phyloP scores from a whole-genome alignment of 2,888 invertebrate genomes.

The Trisateles emortualis region DNA sequence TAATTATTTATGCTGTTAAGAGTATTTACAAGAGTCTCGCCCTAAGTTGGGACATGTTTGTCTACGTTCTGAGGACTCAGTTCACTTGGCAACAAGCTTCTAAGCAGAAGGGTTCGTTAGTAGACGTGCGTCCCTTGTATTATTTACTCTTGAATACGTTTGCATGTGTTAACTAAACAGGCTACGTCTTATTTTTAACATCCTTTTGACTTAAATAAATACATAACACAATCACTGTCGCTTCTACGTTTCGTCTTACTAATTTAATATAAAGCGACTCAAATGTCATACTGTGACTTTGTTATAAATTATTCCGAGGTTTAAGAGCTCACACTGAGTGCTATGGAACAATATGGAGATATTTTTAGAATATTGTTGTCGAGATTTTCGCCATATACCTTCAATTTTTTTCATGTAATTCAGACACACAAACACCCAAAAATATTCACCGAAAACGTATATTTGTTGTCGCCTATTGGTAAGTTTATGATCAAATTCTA shows the following conservation, averaged over 20 bases:
- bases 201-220: not conserved
- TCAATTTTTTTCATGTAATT: no score
- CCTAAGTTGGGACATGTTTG: conserved; percentile 15
- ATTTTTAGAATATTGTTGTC: not conserved
- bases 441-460: no score
- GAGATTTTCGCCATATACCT: not conserved
- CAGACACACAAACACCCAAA: no score
- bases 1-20: conserved; percentile 14
- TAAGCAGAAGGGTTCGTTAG: conserved; percentile 10
- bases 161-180: conserved; percentile 31
- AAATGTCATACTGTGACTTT: not conserved
- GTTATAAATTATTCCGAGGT: not conserved
- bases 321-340: not conserved
- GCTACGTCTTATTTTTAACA: conserved; percentile 9
- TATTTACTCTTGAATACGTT: conserved; percentile 28
- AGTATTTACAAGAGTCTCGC: conserved; percentile 7
- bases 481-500: no score
- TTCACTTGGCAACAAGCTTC: conserved; percentile 17
- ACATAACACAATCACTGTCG: not conserved
- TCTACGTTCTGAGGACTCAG: conserved; percentile 17
- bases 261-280: not conserved
- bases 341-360: not conserved
- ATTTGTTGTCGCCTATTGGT: no score
- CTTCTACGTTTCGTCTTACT: not conserved
- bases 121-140: conserved; percentile 27